Base-by-base conservation (phyloP, 2,113 vertebrate species). In the Eublepharis macularius region DNA sequence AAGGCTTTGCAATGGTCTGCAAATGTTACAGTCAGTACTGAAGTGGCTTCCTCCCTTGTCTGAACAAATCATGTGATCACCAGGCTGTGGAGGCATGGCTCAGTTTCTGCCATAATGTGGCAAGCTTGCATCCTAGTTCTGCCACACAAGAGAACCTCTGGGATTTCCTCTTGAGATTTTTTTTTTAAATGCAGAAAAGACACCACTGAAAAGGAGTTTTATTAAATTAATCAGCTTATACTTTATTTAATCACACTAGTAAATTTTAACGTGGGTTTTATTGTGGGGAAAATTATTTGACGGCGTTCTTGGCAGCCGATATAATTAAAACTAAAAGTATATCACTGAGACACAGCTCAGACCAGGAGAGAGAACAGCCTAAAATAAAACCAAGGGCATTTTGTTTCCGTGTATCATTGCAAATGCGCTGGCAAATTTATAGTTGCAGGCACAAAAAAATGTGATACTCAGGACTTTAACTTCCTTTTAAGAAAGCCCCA, bases 241-340 rank as follows among this genome's bases (percentile, higher is more conserved):
- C 3, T 83, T 81, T 39, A 3, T 5, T 85, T 91, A 84, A 90
- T 68, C 4, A 74, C 29, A 11, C 0, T 79, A 74, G 32, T 65
- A 16, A 88, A 87, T 87, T 91, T 93, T 74, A 34, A 74, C 60
- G 4, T 74, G 8, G 72, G 80, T 81, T 78, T 84, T 86, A 80
- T 87, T 86, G 10, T n/a, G 45, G 13, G 1, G 85, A 88, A 76
- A 72, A 2, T 14, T 39, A 21, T 81, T 89, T 49, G n/a, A 65
- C 32, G 88, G 1, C 26, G 26, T 89, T 83, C 9, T 81, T 82
- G 76, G 24, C 47, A 74, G 6, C 2, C 10, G 85, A 3, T 79
- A 83, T 68, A 90, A 83, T 57, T 87, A 83, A 90, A 89, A 79
- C 1, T 57, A 87, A 39, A 74, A 76, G 14, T 82, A 29, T 34